Evolutionary conservation across 2,888 invertebrate species (phyloP), one percentile per base, ranked within the genome.

Genomic region (Congeria kusceri): DNA sequence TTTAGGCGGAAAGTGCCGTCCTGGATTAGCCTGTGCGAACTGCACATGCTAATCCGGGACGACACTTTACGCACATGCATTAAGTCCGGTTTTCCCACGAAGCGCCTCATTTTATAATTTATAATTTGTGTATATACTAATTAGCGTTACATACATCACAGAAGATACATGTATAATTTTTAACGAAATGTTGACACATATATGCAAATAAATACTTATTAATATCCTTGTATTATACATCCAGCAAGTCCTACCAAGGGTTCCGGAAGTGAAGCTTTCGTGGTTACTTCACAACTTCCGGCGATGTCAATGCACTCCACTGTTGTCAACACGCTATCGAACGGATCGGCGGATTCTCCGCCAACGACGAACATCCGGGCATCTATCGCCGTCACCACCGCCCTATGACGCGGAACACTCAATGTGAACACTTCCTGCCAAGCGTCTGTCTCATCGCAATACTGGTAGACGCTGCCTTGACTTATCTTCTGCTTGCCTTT

Each of bases 281-380:
- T 77, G 9, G 57, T 44, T 28, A 68, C 58, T 39, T 39, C 11
- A 25, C 59, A 71, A 13, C 56, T 44, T 39, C 77, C 77, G 15
- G 75, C 73, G 0, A 86, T 76, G 76, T 90, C 88, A 25, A 86
- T 77, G 69, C 89, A 88, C 64, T 90, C 90, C 15, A 90, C 86
- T 25, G 85, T 82, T 9, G 84, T 61, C 59, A 90, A 69, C 9
- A 87, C 85, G 39, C 75, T 69, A 9, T 83, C 83, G 20, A 61
- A 49, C 20, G 39, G 39, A 15, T 39, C 39, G 0, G 89, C 89
- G 65, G 83, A 86, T 49, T 89, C 81, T n/a, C 91, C 91, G 20
- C 91, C 91, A 23, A 90, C 69, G 15, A 91, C 72, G 74, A 83
- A 91, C n/a, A 84, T 75, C 62, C 66, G 72, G 46, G 80, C 65